A percentile compares a stretch with the other conserved stretches of the same genome.
Evolutionary conservation across 1,140 invertebrate species (phyloP).

Genomic region (Drosophila bifasciata): DNA sequence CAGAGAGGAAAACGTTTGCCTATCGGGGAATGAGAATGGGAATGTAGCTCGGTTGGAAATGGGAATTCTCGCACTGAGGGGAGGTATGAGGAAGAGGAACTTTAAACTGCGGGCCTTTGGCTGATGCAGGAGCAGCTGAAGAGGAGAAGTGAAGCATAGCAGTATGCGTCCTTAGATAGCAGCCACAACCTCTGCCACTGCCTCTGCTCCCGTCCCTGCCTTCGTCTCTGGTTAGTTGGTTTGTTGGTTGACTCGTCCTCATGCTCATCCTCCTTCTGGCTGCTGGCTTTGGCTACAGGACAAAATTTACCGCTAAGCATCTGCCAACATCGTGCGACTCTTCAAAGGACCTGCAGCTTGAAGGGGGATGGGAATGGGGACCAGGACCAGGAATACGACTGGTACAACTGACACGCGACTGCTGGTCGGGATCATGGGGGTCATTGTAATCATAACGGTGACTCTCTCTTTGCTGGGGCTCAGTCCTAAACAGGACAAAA

Average conservation of each 20-base stretch:
- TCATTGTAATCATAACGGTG: slow-evolving; percentile 72
- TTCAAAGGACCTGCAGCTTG: slow-evolving; percentile 56
- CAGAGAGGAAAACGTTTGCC: slow-evolving; percentile 28
- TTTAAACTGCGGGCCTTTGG: slow-evolving; percentile 51
- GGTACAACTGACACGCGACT: slow-evolving; percentile 14
- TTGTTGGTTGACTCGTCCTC: slow-evolving; percentile 16
- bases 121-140: neutral
- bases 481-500: slow-evolving; percentile 35
- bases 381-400: slow-evolving; percentile 8
- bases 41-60: neutral
- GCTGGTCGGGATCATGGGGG: slow-evolving; percentile 65
- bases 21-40: slow-evolving; percentile 14
- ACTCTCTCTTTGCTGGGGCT: neutral
- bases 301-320: slow-evolving; percentile 74
- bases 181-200: slow-evolving; percentile 28
- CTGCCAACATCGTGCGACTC: slow-evolving; percentile 58
- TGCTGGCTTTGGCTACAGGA: slow-evolving; percentile 38
- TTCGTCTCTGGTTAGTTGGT: neutral
- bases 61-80: slow-evolving; percentile 16
- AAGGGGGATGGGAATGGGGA: slow-evolving; percentile 24
- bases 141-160: neutral
- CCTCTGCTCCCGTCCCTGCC: neutral
- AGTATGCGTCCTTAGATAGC: slow-evolving; percentile 37
- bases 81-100: slow-evolving; percentile 6
- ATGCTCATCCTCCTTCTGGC: slow-evolving; percentile 12